Conservation (phyloP, 2,888 invertebrate species). For the Torymus tubicola region DNA sequence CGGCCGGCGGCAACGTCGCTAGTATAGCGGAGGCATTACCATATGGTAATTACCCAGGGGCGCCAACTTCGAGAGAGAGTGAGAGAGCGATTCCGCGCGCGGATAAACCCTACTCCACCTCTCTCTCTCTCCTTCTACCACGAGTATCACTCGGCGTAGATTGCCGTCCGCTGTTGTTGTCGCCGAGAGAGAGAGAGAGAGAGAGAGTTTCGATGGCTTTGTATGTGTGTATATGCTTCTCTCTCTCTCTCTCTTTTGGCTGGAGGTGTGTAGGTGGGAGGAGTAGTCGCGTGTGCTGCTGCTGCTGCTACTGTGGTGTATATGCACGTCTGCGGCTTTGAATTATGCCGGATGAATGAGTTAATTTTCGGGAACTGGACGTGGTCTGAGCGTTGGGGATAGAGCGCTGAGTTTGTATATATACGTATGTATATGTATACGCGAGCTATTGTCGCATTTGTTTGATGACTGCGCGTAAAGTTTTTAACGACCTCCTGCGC, state of each 20-base stretch:
- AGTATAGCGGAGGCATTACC: slow-evolving; percentile 18
- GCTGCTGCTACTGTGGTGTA: not conserved
- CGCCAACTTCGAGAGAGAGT: slow-evolving; percentile 13
- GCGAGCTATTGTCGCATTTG: too few relatives aligned
- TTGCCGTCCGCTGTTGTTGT: slow-evolving; percentile 23
- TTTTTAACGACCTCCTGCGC: too few relatives aligned
- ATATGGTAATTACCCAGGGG: slow-evolving; percentile 39
- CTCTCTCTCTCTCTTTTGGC: not conserved
- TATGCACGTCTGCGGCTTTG: not conserved
- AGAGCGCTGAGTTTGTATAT: too few relatives aligned
- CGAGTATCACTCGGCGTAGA: slow-evolving; percentile 31
- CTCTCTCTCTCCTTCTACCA: not conserved
- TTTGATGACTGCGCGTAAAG: too few relatives aligned
- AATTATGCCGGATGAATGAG: not conserved
- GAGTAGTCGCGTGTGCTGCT: not conserved
- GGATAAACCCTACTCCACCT: not conserved
- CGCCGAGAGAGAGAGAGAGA: too few relatives aligned
- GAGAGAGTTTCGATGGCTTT: too few relatives aligned
- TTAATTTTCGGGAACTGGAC: not conserved
- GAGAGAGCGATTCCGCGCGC: slow-evolving; percentile 10
- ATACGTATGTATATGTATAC: too few relatives aligned
- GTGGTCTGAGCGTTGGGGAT: too few relatives aligned
- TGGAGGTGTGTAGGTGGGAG: too few relatives aligned
- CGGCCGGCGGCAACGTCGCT: not conserved
- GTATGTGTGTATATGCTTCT: too few relatives aligned